Evolutionary conservation across 2,113 vertebrate species (phyloP).

Genomic region (Percina caprodes): DNA sequence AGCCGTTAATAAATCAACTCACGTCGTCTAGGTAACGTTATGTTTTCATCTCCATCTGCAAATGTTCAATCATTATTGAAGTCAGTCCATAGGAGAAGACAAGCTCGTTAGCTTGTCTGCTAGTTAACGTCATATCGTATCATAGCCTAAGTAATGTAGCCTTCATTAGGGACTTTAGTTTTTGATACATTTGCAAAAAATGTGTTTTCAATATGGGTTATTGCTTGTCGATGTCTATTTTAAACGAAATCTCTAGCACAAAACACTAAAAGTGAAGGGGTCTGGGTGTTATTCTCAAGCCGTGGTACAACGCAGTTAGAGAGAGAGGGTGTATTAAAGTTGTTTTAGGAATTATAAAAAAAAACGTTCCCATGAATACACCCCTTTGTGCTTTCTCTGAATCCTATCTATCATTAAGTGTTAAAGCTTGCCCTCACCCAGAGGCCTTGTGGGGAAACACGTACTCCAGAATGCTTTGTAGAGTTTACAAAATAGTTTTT

Average conservation of each 20-base stretch:
- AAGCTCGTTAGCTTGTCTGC: constrained; percentile 13
- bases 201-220: background rate
- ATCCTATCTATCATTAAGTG: no score
- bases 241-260: background rate
- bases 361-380: no score
- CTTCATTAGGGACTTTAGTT: background rate
- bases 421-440: no score
- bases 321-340: no score
- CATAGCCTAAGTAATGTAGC: background rate
- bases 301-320: no score
- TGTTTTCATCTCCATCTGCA: background rate
- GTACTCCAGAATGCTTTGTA: no score
- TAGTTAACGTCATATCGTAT: constrained; percentile 12
- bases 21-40: constrained; percentile 23
- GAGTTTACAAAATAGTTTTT: no score
- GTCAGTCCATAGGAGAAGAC: background rate
- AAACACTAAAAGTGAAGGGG: no score
- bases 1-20: background rate
- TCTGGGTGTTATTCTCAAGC: no score
- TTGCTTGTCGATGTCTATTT: background rate
- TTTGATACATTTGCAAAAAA: background rate
- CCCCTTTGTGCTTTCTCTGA: no score
- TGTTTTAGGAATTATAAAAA: no score
- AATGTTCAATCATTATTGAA: background rate
- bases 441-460: no score